These are phyloP conservation scores for Lissocephala sabroskyi DNA, from an alignment of 2,888 invertebrate species.

Conservation along the genomic window DNA sequence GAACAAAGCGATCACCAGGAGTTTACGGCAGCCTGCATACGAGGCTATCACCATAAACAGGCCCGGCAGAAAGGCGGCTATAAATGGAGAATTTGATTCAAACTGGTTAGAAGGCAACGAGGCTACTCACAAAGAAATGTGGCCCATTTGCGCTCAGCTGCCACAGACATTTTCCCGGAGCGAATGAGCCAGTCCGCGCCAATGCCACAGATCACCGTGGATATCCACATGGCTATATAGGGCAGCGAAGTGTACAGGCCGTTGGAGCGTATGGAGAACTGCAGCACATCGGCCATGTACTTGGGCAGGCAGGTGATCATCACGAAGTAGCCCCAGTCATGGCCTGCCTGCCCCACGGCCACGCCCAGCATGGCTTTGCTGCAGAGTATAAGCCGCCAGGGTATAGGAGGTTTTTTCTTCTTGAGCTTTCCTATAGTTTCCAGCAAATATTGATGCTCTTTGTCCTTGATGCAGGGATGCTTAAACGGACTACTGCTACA, in stretches of 20 bases:
- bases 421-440: conserved; percentile 75
- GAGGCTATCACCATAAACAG: conserved; percentile 78
- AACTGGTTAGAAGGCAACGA: too few relatives aligned
- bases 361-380: conserved; percentile 80
- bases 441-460: conserved; percentile 77
- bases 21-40: conserved; percentile 77
- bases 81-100: background rate
- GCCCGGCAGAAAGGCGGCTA: conserved; percentile 75
- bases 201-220: conserved; percentile 75
- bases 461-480: conserved; percentile 80
- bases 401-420: conserved; percentile 75
- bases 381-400: conserved; percentile 79
- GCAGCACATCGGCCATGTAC: conserved; percentile 76
- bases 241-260: conserved; percentile 76
- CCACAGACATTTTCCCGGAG: conserved; percentile 74
- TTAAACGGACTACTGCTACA: conserved; percentile 76
- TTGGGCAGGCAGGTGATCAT: conserved; percentile 77
- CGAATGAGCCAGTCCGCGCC: conserved; percentile 79
- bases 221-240: conserved; percentile 75
- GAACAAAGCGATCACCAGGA: conserved; percentile 75
- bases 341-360: conserved; percentile 78
- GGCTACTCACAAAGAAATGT: conserved; percentile 77
- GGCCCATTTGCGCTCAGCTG: conserved; percentile 77
- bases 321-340: conserved; percentile 78
- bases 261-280: conserved; percentile 75